A percentile compares a stretch with the other conserved stretches of the same genome.
phyloP scores from a whole-genome alignment of 2,797 vertebrate species.

The Geotrypetes seraphini region DNA sequence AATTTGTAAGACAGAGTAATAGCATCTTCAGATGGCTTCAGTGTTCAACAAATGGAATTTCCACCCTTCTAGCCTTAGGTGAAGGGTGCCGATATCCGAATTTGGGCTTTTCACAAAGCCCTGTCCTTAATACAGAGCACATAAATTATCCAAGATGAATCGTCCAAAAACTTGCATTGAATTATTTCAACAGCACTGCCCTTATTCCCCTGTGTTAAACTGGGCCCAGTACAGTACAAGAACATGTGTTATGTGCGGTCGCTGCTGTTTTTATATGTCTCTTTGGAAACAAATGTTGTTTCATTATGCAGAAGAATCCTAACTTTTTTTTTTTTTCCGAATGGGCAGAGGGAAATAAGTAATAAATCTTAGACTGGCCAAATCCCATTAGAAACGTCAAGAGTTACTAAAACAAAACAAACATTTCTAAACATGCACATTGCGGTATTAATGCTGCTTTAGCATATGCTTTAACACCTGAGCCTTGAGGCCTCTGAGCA shows the following conservation, averaged over 20 bases:
- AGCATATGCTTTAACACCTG: too few species aligned
- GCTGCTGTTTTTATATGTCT: constrained; percentile 25
- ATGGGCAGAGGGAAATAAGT: constrained; percentile 14
- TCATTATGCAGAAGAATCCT: constrained; percentile 14
- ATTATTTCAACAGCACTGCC: background rate
- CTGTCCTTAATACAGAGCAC: too few species aligned
- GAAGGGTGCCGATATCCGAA: too few species aligned
- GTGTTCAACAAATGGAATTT: too few species aligned
- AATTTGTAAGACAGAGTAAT: too few species aligned
- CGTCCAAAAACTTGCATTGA: constrained; percentile 6
- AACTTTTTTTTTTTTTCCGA: constrained; percentile 7
- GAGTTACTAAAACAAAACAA: constrained; percentile 12
- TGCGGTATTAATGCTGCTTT: too few species aligned
- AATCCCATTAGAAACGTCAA: constrained; percentile 17
- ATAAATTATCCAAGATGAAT: too few species aligned
- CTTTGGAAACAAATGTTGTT: constrained; percentile 20
- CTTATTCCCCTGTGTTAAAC: constrained; percentile 10
- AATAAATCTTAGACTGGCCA: constrained; percentile 19
- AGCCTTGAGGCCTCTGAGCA: too few species aligned
- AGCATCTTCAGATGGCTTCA: too few species aligned
- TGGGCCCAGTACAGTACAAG: constrained; percentile 2
- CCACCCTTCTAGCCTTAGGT: too few species aligned
- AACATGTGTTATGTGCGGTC: constrained; percentile 6
- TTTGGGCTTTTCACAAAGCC: too few species aligned
- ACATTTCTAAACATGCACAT: too few species aligned